Base-by-base conservation (phyloP, 2,888 invertebrate genomes). In the Bedellia somnulentella region DNA sequence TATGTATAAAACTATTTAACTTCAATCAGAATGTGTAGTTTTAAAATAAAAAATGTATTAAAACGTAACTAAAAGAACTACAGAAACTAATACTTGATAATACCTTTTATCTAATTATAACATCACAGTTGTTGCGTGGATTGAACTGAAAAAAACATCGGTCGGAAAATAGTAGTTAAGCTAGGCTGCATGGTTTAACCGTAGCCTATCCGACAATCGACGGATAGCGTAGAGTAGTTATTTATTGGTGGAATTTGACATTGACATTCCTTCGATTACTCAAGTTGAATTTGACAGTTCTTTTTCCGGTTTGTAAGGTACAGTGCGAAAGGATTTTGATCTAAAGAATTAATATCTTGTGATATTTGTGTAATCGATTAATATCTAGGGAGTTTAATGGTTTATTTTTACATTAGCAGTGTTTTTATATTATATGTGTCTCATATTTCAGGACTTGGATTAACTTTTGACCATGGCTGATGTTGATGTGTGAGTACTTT, bases 401-500 rank as follows among this genome's bases (percentile, higher is more conserved):
- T 37, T 36, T 30, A 34, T 36, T 10, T 21, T 45, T 33, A 37
- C 58, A 58, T 52, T 43, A 29, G 21, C 35, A 31, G 36, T 41
- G 43, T 46, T 35, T 44, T 44, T 57, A 50, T 55, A 57, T 45
- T 38, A 35, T 43, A 54, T 56, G 44, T 43, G 47, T 56, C 61
- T 44, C 48, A 40, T 71, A 75, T 77, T 77, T 76, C 76, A 77
- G 76, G 58, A 57, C 52, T 44, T 46, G 49, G 49, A 53, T 50
- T 45, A 43, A 44, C 46, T 42, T 49, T 43, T 66, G 63, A 82
- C 68, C 75, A 89, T 89, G 89, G 87, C 88, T 54, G 88, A 89
- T 73, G 83, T 83, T 56, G 88, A 87, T 78, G 85, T 83, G 88
- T 89, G 80, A 87, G 88, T 87, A 58, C 44, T 42, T 48, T 50